Evolutionary conservation across 2,888 invertebrate genomes (phyloP), one percentile per base, ranked within the genome.

Genomic region (Leptopterna dolabrata): DNA sequence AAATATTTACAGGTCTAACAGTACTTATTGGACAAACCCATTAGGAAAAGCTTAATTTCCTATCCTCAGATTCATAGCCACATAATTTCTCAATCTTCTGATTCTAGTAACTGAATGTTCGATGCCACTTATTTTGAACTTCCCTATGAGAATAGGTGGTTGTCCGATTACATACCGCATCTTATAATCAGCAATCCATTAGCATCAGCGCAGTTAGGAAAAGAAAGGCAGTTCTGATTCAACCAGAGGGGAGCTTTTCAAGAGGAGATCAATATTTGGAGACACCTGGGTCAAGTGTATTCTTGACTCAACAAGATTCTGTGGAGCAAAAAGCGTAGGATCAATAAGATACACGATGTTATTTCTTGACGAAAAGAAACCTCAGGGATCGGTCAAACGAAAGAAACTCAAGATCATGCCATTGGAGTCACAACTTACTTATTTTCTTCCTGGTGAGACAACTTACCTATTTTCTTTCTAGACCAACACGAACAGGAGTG

Each of bases 221-320:
- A 73, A 73, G 36, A 36, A 73, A 19, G 73, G 14, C 73, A 73
- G 63, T 19, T 19, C 73, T 73, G 41, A 30, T 36, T 36, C 45
- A n/a, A 43, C 45, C 41, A 4, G 45, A 43, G 36, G 45, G 78
- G 45, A 78, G 78, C 78, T 45, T 78, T 78, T 78, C 45, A 78
- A 78, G 78, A 78, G 78, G 78, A 43, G 78, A 78, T 78, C 78
- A 78, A 78, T 78, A 78, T 78, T 78, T 78, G 78, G 78, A 41
- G 78, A 78, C 78, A 78, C 78, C 78, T 78, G 78, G 78, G 78
- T 78, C 78, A 78, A 78, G 78, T 78, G 78, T 78, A 78, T 78
- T 78, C 78, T 78, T 45, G 78, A 78, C 78, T 78, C 78, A 24
- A 78, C 78, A 24, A 78, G 78, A 78, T 45, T 78, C 78, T 45